These are phyloP conservation scores for Epistrophella euchroma DNA, from an alignment of 2,888 invertebrate genomes.

Conservation along the genomic window DNA sequence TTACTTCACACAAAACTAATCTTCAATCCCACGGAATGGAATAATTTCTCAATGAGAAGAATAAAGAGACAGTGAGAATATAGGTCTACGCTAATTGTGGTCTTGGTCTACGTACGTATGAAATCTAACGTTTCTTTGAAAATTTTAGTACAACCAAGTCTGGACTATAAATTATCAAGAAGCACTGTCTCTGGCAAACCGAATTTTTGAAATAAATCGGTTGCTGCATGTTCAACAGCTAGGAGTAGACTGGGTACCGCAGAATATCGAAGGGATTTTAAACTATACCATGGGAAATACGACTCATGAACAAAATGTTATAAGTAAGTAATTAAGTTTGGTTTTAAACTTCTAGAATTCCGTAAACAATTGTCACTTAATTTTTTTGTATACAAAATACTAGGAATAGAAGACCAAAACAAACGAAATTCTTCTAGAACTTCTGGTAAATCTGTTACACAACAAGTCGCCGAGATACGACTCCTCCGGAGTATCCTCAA, in stretches of 20 bases:
- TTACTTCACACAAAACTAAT: too few species aligned
- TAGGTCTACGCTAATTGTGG: too few species aligned
- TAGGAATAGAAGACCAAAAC: background rate
- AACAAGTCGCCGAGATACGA: conserved; percentile 76
- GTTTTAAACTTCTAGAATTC: background rate
- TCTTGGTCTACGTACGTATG: too few species aligned
- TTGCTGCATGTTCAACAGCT: conserved; percentile 87
- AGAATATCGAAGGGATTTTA: conserved; percentile 79
- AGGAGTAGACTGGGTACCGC: conserved; percentile 85
- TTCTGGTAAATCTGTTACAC: conserved; percentile 54
- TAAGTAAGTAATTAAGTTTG: conserved; percentile 30
- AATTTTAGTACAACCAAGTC: conserved; percentile 82
- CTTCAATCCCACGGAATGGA: too few species aligned
- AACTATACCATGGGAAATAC: conserved; percentile 27
- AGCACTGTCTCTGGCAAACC: conserved; percentile 84
- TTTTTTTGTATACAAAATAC: background rate
- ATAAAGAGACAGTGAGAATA: too few species aligned
- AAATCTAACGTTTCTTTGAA: background rate
- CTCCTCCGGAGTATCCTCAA: conserved; percentile 87
- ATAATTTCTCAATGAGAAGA: too few species aligned
- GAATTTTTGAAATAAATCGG: conserved; percentile 86
- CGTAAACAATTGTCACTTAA: background rate
- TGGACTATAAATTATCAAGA: conserved; percentile 87
- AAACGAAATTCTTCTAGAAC: background rate
- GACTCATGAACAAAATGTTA: conserved; percentile 23